These are phyloP conservation scores for Prinia subflava DNA, from an alignment of 2,113 vertebrate species.

Conservation along the genomic window DNA sequence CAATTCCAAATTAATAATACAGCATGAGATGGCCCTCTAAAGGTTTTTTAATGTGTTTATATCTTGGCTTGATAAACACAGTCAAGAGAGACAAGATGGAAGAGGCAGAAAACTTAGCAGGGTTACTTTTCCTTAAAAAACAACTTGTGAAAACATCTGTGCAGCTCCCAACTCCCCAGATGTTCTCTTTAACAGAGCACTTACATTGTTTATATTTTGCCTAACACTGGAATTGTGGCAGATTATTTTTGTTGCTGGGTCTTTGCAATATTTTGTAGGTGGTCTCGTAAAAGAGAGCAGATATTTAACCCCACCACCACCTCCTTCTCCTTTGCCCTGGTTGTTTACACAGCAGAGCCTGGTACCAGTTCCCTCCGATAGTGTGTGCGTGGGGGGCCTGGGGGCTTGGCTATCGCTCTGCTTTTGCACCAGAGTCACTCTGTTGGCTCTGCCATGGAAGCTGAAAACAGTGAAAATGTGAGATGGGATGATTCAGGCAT, in stretches of 20 bases:
- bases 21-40: background rate
- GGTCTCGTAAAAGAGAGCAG: constrained; percentile 71
- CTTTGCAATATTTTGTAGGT: constrained; percentile 68
- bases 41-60: constrained; percentile 68
- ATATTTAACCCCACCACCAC: constrained; percentile 64
- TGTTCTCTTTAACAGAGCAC: constrained; percentile 67
- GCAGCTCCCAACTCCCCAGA: background rate
- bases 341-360: constrained; percentile 61
- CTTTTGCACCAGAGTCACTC: background rate
- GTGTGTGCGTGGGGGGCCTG: background rate
- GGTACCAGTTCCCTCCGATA: constrained; percentile 61
- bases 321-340: constrained; percentile 54
- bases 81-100: constrained; percentile 48
- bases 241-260: constrained; percentile 63
- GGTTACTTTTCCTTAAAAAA: constrained; percentile 7
- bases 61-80: constrained; percentile 38
- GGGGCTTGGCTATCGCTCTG: background rate
- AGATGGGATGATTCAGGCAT: background rate
- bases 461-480: background rate
- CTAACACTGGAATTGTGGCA: constrained; percentile 39
- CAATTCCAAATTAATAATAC: constrained; percentile 57
- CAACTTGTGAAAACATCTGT: constrained; percentile 62
- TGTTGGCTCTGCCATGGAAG: background rate
- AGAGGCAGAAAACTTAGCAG: constrained; percentile 40
- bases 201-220: constrained; percentile 67